These are phyloP conservation scores for Anolis apletophallus DNA, from an alignment of 2,797 vertebrate species.

Conservation along the genomic window DNA sequence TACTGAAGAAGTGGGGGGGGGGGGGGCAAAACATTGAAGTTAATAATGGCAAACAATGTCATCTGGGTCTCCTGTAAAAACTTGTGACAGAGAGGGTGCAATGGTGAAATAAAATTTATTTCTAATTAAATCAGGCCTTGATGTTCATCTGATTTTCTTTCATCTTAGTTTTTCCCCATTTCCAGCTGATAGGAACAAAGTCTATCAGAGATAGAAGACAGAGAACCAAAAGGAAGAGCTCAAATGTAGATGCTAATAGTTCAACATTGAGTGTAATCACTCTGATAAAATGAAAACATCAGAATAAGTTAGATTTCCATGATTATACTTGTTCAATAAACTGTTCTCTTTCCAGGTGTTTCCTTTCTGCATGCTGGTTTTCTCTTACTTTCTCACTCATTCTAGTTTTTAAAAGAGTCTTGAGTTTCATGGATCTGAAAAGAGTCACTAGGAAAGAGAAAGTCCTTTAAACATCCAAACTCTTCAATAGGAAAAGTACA, in stretches of 20 bases:
- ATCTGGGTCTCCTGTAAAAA: neutral
- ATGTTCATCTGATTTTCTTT: conserved; percentile 31
- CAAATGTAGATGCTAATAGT: neutral
- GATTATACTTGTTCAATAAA: neutral
- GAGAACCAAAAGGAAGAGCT: conserved; percentile 4
- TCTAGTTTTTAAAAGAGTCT: neutral
- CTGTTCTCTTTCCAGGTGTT: neutral
- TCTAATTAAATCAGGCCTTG: conserved; percentile 4
- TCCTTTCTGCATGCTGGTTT: neutral
- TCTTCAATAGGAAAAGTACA: neutral
- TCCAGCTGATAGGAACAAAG: conserved; percentile 5
- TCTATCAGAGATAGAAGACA: conserved; percentile 12
- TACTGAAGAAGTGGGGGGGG: too few relatives aligned
- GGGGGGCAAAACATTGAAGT: too few relatives aligned
- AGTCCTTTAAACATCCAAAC: neutral
- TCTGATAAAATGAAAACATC: conserved; percentile 21
- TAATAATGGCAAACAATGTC: too few relatives aligned
- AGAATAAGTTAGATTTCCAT: neutral
- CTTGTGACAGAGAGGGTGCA: neutral
- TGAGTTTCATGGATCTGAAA: conserved; percentile 17
- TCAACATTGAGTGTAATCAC: neutral
- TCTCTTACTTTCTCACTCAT: neutral
- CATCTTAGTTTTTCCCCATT: conserved; percentile 25
- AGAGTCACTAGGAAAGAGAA: neutral
- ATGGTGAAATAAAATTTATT: neutral